Evolutionary conservation across 2,113 vertebrate genomes (phyloP), one percentile per base, ranked within the genome.

Genomic region (Planiliza haematocheilus): DNA sequence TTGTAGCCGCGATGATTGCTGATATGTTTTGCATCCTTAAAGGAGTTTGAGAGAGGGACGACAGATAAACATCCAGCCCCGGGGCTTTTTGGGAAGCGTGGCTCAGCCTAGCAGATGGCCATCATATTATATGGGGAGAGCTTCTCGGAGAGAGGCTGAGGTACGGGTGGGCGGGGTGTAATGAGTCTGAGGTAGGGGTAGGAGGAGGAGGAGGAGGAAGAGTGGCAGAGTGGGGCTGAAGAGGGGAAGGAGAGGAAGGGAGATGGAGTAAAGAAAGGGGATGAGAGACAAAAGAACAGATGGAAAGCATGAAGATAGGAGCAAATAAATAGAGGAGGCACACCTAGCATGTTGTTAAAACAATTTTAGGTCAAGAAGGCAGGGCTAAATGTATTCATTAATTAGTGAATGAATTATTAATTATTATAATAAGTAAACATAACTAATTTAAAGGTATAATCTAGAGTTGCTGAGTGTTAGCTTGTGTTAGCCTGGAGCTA

Each of bases 81-180:
- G 20, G 85, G 91, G 85, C 88, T 87, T 90, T n/a, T 89, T 83
- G 87, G 85, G 85, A 90, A 89, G 88, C 68, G 74, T 55, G 81
- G 91, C 90, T 88, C 89, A 88, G 89, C 82, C 84, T 70, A 92
- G 89, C 92, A 93, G 92, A 92, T 93, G 92, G 92, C 91, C 90
- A 90, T 91, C 88, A 85, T 90, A 91, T 92, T 86, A 91, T 90
- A 87, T 18, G 82, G 87, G 85, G 82, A 70, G 83, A 74, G 88
- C 82, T 88, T 61, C 83, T 80, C 50, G 43, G 76, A 65, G 79
- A 81, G 24, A 30, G 24, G 84, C 83, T 86, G 84, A 72, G 65
- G 76, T 85, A 52, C 16, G 78, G 87, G 86, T 84, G 89, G 83
- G 84, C 75, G 82, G 85, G 86, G 84, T 77, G 88, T 89, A 91